Percentiles rank a stretch among this genome's conserved stretches.
Conservation (phyloP, 2,797 vertebrate species). For the Sebastolobus altivelis region DNA sequence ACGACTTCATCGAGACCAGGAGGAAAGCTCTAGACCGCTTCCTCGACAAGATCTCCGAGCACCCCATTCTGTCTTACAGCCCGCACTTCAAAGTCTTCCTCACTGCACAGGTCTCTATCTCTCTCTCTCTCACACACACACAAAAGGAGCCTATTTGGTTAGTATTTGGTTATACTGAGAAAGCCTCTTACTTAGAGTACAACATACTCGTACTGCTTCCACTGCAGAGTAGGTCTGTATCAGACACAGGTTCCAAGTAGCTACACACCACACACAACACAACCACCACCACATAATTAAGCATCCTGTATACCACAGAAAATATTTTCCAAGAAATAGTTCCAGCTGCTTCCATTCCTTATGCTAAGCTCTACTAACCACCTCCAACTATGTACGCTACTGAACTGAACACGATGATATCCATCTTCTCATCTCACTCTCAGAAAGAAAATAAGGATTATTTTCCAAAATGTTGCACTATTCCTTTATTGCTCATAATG, state of each 20-base stretch:
- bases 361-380: conserved; percentile 1
- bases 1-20: conserved; percentile 95
- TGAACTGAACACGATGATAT: background rate
- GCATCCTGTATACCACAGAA: no score
- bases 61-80: conserved; percentile 93
- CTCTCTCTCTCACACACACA: background rate
- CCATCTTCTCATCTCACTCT: no score
- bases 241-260: no score
- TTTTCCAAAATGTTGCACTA: background rate
- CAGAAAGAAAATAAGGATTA: no score
- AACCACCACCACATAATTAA: no score
- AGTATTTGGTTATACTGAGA: background rate
- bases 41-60: conserved; percentile 91
- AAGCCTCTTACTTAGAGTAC: no score
- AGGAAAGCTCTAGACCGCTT: conserved; percentile 94
- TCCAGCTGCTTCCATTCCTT: no score
- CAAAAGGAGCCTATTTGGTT: background rate
- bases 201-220: no score
- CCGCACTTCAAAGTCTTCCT: conserved; percentile 95
- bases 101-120: conserved; percentile 82
- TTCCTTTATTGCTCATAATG: background rate
- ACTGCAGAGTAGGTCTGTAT: no score
- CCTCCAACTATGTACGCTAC: background rate
- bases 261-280: no score
- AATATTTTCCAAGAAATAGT: no score